phyloP scores from a whole-genome alignment of 2,797 vertebrate genomes.

The Dipus sagitta region DNA sequence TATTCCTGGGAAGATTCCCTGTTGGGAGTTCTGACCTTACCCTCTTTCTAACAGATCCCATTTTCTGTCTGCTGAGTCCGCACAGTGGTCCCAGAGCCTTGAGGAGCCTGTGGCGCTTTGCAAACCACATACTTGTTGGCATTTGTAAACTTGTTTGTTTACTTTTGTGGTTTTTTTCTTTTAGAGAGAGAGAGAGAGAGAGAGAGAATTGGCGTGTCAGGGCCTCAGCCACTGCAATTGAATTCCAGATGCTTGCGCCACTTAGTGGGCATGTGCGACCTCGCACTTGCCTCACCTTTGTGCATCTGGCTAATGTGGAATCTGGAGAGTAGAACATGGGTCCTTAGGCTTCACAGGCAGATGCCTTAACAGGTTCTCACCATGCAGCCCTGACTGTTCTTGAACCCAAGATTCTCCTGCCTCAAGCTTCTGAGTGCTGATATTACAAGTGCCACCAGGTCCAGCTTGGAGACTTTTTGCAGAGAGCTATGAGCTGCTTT shows the following conservation, averaged over 20 bases:
- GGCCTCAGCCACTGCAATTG: too few relatives aligned
- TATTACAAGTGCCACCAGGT: not conserved
- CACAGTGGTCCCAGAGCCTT: not conserved
- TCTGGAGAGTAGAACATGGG: too few relatives aligned
- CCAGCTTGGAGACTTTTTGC: not conserved
- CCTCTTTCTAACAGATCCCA: not conserved
- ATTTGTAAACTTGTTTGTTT: not conserved
- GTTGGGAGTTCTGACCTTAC: not conserved
- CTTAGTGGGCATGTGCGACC: too few relatives aligned
- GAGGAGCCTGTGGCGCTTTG: not conserved
- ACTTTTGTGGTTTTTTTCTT: too few relatives aligned
- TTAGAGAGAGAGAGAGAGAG: too few relatives aligned
- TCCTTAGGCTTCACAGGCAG: too few relatives aligned
- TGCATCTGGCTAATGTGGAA: too few relatives aligned
- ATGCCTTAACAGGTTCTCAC: not conserved
- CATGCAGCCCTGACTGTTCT: not conserved
- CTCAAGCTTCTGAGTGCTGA: too few relatives aligned
- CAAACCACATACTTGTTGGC: not conserved
- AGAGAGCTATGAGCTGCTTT: not conserved
- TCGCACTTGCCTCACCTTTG: too few relatives aligned
- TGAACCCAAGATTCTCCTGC: not conserved
- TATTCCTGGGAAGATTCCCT: not conserved
- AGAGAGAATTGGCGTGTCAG: too few relatives aligned
- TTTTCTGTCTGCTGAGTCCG: not conserved
- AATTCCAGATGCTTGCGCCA: too few relatives aligned